Evolutionary conservation across 2,797 vertebrate genomes (phyloP).

Genomic region (Syngnathus acus): DNA sequence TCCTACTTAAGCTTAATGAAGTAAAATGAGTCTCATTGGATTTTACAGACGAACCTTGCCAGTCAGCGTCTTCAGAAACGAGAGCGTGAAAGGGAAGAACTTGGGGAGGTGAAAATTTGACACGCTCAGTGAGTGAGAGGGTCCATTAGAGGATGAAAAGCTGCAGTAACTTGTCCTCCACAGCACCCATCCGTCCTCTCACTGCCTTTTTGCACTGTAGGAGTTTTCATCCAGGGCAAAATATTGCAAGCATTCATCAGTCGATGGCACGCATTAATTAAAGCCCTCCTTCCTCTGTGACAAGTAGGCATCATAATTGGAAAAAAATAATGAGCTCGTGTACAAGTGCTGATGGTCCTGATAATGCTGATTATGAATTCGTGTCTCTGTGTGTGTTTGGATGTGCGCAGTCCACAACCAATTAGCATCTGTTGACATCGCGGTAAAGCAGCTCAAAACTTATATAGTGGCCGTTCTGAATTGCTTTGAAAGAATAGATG

Average conservation of each 20-base stretch:
- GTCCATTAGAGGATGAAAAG: background rate
- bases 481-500: background rate
- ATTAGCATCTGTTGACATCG: background rate
- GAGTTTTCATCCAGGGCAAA: slow-evolving; percentile 12
- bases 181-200: slow-evolving; percentile 4
- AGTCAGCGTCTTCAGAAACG: no score
- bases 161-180: background rate
- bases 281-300: background rate
- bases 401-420: slow-evolving; percentile 21
- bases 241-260: slow-evolving; percentile 31
- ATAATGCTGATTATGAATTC: slow-evolving; percentile 21
- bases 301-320: background rate
- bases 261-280: slow-evolving; percentile 6
- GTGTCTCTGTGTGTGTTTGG: slow-evolving; percentile 7
- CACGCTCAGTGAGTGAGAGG: background rate
- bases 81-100: background rate
- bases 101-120: background rate
- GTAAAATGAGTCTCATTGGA: no score
- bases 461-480: background rate
- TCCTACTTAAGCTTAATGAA: no score
- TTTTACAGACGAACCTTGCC: no score
- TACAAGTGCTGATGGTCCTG: slow-evolving; percentile 13
- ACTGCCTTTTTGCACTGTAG: slow-evolving; percentile 17
- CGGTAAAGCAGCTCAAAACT: background rate
- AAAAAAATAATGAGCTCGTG: background rate